phyloP scores from a whole-genome alignment of 2,797 vertebrate genomes.

The Chromobotia macracanthus region DNA sequence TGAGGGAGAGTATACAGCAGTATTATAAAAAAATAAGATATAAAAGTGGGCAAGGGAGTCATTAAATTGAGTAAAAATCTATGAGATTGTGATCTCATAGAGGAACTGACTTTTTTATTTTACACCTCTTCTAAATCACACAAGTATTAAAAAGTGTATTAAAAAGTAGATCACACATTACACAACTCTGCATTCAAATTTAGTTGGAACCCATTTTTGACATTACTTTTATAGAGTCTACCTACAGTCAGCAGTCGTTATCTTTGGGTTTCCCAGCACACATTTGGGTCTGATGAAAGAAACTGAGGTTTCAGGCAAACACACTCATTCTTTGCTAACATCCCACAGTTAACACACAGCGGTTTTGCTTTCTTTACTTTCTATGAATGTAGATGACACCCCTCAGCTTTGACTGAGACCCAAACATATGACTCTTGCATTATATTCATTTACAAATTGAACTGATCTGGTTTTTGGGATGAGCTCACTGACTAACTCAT shows the following conservation, averaged over 20 bases:
- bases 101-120: not conserved
- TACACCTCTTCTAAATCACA: not conserved
- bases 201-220: constrained; percentile 10
- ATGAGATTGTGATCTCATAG: not conserved
- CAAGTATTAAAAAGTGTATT: not conserved
- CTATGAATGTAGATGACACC: constrained; percentile 13
- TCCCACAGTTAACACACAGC: constrained; percentile 15
- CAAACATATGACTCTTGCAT: not conserved
- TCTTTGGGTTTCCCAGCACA: constrained; percentile 18
- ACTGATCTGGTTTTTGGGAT: not conserved
- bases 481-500: no score
- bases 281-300: constrained; percentile 20
- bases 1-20: not conserved
- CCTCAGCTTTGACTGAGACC: constrained; percentile 3
- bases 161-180: not conserved
- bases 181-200: constrained; percentile 8
- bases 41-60: not conserved
- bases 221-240: not conserved
- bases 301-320: constrained; percentile 21
- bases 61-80: constrained; percentile 16
- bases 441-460: not conserved
- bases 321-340: not conserved
- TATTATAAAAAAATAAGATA: not conserved
- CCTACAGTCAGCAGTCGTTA: not conserved
- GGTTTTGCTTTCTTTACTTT: constrained; percentile 7